Evolutionary conservation across 2,113 vertebrate species (phyloP), one percentile per base, ranked within the genome.

Genomic region (Gadus chalcogrammus): DNA sequence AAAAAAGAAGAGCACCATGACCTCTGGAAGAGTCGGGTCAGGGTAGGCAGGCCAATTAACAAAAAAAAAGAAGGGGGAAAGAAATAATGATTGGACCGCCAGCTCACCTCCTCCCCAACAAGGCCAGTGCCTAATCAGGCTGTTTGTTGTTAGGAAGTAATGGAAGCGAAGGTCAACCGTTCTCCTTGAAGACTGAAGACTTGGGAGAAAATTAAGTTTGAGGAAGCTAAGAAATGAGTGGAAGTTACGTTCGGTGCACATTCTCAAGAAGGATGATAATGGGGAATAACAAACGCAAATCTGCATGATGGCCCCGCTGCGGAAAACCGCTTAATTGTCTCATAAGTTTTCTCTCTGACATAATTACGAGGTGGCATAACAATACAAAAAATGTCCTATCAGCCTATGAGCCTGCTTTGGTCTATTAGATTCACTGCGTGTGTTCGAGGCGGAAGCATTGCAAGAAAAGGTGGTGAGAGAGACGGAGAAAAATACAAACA

Each of bases 121-220:
- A 83, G 88, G 79, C 76, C 74, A 75, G 72, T 77, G 71, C 78
- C 83, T 86, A 87, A 89, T 89, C 87, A 86, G 78, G 52, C 65
- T 82, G 83, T 87, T 89, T 90, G 87, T 84, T 88, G 20, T 82
- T 69, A 61, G 65, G 12, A 68, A 69, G 64, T 58, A 78, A 0
- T 31, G 59, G 69, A 55, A 55, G 65, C 35, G 58, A 73, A 76
- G 69, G 75, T 70, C 52, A 63, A 69, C 71, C 59, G 68, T 42
- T 86, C 79, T 85, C 78, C 83, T 87, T 88, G 84, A 85, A 82
- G 9, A 81, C 69, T 71, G 79, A 76, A 76, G 9, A 48, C 42
- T 12, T 12, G 8, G 38, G 11, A 7, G 42, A 48, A 48, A 48
- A 13, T 48, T 48, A 11, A 13, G 42, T 12, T 48, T 9, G 42